Evolutionary conservation across 2,888 invertebrate species (phyloP), one percentile per base, ranked within the genome.

Genomic region (Scrobipalpa costella): DNA sequence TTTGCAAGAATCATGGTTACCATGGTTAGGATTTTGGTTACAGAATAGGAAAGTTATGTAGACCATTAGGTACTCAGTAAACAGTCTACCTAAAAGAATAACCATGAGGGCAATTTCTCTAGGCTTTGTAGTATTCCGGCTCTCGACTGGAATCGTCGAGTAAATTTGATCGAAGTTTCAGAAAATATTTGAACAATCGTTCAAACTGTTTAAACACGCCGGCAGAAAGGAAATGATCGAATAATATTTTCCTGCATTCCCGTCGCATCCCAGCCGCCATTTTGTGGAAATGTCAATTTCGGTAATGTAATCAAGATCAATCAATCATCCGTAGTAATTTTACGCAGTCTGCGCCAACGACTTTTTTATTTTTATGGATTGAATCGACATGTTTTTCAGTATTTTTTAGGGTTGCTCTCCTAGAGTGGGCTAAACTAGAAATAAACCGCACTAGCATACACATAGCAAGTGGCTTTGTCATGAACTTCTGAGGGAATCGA

Each of bases 111-210:
- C 55, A 55, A 33, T 55, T 55, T 27, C n/a, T n/a, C 34, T 55
- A 55, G 55, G 55, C 55, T 55, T 55, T 34, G 15, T 55, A 27
- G 34, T 49, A 52, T 17, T 27, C 33, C 27, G 3, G 33, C 55
- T 55, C 15, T 15, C 33, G 55, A 15, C 33, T 55, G 7, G 57
- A 36, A 17, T 38, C 38, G 57, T 34, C 13, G 57, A n/a, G 57
- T 19, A 57, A 57, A 57, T 38, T 57, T 57, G 57, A 57, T 57
- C 57, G 38, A 57, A 57, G 57, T 57, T 57, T 57, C 57, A 57
- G 57, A 38, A 57, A 57, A 57, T 57, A 57, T 57, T 57, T 57
- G 57, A 57, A 57, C 57, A 57, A 57, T 57, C 57, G 57, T 57
- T 57, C 38, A 57, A 57, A 38, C 57, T 57, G 57, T 57, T 57